Evolutionary conservation across 2,113 vertebrate species (phyloP).

Genomic region (Vidua macroura): DNA sequence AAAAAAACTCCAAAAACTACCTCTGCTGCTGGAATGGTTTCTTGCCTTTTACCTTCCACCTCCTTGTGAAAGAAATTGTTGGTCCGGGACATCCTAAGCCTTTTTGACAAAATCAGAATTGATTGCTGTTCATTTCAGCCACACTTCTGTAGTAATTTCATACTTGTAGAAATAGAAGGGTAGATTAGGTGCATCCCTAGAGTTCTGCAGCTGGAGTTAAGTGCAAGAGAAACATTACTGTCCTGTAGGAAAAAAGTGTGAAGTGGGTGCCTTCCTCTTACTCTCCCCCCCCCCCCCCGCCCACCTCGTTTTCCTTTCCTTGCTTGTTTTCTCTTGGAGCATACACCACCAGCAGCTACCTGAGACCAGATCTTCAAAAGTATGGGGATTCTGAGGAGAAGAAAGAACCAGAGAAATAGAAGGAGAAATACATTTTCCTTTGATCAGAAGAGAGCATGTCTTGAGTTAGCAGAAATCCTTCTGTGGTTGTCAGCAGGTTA

Average conservation of each 20-base stretch:
- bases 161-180: neutral
- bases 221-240: neutral
- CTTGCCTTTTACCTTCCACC: neutral
- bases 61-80: neutral
- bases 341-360: constrained; percentile 4
- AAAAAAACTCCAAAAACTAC: neutral
- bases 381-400: neutral
- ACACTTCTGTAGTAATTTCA: neutral
- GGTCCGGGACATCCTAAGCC: neutral
- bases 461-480: neutral
- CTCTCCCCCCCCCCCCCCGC: neutral
- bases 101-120: neutral
- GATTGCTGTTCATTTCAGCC: neutral
- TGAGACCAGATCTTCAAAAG: neutral
- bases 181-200: neutral
- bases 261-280: neutral
- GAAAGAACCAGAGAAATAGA: neutral
- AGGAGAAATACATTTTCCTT: neutral
- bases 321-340: neutral
- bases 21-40: neutral
- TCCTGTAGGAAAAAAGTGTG: neutral
- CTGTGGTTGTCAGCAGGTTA: neutral
- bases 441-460: neutral
- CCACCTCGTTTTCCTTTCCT: neutral
- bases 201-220: neutral